These are phyloP conservation scores for Isotomurus palustris DNA, from an alignment of 2,888 invertebrate genomes.

Conservation along the genomic window DNA sequence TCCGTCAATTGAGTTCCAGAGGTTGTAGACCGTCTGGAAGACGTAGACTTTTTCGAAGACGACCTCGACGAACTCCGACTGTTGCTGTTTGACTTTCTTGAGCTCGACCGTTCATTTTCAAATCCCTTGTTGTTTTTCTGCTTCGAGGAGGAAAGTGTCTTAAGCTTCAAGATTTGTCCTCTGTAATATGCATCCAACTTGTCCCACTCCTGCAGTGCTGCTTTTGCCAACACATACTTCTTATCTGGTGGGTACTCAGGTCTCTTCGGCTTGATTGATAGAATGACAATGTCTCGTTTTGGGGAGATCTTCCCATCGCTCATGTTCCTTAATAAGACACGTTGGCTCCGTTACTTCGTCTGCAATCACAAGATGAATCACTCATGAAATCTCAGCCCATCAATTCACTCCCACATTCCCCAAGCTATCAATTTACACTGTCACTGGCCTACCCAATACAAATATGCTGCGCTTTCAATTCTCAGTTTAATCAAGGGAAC, in stretches of 20 bases:
- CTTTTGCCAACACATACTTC: constrained; percentile 22
- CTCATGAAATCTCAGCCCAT: no score
- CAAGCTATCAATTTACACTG: no score
- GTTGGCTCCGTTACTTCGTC: no score
- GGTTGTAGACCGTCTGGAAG: constrained; percentile 13
- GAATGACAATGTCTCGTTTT: constrained; percentile 38
- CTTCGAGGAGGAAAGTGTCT: constrained; percentile 6
- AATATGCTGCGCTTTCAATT: no score
- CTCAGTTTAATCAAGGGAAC: no score
- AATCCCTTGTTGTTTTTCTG: background rate
- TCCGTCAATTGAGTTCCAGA: constrained; percentile 30
- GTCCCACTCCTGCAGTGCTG: constrained; percentile 37
- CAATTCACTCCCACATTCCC: no score
- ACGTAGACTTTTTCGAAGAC: constrained; percentile 18
- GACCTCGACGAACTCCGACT: constrained; percentile 10
- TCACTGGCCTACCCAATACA: no score
- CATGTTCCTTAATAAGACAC: no score
- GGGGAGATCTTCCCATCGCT: constrained; percentile 34
- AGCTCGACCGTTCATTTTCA: background rate
- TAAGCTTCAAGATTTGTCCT: constrained; percentile 33
- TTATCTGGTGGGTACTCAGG: constrained; percentile 26
- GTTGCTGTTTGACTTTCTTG: background rate
- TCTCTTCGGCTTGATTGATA: constrained; percentile 36
- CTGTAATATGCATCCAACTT: constrained; percentile 39
- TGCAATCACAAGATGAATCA: no score